Conservation (phyloP, 2,888 invertebrate species). For the Liposcelis brunnea region DNA sequence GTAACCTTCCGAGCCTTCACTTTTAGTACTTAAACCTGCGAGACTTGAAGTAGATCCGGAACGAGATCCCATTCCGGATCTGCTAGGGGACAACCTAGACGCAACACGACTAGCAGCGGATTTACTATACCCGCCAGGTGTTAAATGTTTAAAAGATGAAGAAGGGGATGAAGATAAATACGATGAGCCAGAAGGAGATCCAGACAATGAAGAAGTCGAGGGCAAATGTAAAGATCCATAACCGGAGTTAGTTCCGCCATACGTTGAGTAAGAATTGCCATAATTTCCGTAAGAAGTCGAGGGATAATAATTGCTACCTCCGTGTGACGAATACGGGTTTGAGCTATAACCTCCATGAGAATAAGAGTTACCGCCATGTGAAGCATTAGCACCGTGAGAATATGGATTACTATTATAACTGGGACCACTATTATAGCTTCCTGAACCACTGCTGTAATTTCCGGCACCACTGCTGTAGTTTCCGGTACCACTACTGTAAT, state of each 20-base stretch:
- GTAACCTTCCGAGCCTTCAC: slow-evolving; percentile 56
- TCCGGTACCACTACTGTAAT: too few relatives aligned
- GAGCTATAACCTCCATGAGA: too few relatives aligned
- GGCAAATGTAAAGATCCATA: slow-evolving; percentile 52
- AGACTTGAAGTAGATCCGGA: slow-evolving; percentile 13
- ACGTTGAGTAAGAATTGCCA: slow-evolving; percentile 23
- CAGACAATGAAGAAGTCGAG: slow-evolving; percentile 21
- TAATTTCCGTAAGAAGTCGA: too few relatives aligned
- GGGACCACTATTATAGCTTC: too few relatives aligned
- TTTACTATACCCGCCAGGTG: slow-evolving; percentile 7
- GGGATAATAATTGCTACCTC: too few relatives aligned
- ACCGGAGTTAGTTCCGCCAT: slow-evolving; percentile 44
- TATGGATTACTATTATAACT: too few relatives aligned
- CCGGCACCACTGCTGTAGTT: too few relatives aligned
- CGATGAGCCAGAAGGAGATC: slow-evolving; percentile 10
- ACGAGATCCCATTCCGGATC: slow-evolving; percentile 25
- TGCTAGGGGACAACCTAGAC: slow-evolving; percentile 12
- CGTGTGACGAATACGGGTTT: too few relatives aligned
- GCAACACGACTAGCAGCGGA: slow-evolving; percentile 7
- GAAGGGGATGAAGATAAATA: slow-evolving; percentile 14
- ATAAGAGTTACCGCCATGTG: too few relatives aligned
- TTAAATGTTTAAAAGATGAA: slow-evolving; percentile 10
- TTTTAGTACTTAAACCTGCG: slow-evolving; percentile 13
- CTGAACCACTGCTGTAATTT: too few relatives aligned
- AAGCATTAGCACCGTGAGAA: too few relatives aligned